These are phyloP conservation scores for Amorpha juglandis DNA, from an alignment of 2,888 invertebrate species.

Conservation along the genomic window DNA sequence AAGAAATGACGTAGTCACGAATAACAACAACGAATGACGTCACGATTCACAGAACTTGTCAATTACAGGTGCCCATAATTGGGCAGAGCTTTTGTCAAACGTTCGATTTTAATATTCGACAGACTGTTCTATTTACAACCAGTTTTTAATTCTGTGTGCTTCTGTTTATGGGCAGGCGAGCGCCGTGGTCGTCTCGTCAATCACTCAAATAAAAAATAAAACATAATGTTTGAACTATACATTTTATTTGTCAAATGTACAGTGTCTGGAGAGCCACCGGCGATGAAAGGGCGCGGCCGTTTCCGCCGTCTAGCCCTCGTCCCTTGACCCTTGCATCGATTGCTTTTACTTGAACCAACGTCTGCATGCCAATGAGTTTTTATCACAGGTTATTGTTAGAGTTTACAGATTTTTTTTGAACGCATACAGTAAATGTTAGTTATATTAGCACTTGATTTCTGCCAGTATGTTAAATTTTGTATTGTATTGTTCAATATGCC, in stretches of 20 bases:
- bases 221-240: not conserved
- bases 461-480: no score
- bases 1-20: no score
- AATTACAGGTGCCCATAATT: not conserved
- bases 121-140: not conserved
- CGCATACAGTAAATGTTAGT: no score
- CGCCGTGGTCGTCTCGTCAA: no score
- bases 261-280: conserved; percentile 6
- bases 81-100: not conserved
- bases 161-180: no score
- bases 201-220: no score
- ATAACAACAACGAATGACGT: not conserved
- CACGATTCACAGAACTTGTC: not conserved
- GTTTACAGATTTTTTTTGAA: no score
- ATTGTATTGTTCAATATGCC: no score
- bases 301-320: conserved; percentile 19
- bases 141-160: not conserved
- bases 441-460: no score
- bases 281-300: conserved; percentile 15
- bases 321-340: conserved; percentile 20
- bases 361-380: not conserved
- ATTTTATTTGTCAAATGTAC: not conserved
- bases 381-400: not conserved
- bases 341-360: conserved; percentile 15
- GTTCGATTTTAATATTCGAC: not conserved